Percentiles rank a stretch among this genome's conserved stretches.
Conservation (phyloP, 2,797 vertebrate species). For the Aulostomus chinensis region DNA sequence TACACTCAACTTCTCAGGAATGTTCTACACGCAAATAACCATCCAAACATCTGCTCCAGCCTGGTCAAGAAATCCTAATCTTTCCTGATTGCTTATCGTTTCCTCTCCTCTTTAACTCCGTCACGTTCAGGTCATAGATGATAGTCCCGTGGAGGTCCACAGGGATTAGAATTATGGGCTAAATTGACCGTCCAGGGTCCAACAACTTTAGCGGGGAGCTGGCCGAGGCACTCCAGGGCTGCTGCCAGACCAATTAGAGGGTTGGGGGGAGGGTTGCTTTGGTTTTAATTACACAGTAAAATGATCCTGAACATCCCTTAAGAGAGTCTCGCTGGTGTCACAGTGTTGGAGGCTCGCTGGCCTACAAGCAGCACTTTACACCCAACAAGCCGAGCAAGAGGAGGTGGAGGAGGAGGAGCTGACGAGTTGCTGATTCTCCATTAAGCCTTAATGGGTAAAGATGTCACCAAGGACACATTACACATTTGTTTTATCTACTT, state of each 20-base stretch:
- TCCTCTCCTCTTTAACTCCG: not conserved
- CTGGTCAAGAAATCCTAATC: too few relatives aligned
- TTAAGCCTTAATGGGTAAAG: constrained; percentile 57
- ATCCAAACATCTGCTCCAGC: too few relatives aligned
- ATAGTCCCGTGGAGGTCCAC: not conserved
- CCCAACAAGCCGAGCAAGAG: not conserved
- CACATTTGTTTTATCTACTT: constrained; percentile 66
- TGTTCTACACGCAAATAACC: too few relatives aligned
- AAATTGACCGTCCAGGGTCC: constrained; percentile 40
- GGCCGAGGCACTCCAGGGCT: constrained; percentile 8
- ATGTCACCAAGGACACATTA: constrained; percentile 64
- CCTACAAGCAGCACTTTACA: constrained; percentile 11
- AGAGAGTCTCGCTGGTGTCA: constrained; percentile 25
- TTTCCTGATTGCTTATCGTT: too few relatives aligned
- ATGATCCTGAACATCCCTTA: constrained; percentile 47
- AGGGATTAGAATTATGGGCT: constrained; percentile 21
- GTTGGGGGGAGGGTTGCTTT: not conserved
- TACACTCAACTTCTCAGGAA: too few relatives aligned
- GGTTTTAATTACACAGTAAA: constrained; percentile 58
- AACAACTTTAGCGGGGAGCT: constrained; percentile 9
- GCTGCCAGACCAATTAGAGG: constrained; percentile 45
- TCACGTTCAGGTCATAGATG: not conserved
- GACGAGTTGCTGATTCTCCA: constrained; percentile 57
- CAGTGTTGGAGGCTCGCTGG: constrained; percentile 5
- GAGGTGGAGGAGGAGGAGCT: constrained; percentile 1